Conservation (phyloP, 2,113 vertebrate genomes). For the Ceyx margarethae region DNA sequence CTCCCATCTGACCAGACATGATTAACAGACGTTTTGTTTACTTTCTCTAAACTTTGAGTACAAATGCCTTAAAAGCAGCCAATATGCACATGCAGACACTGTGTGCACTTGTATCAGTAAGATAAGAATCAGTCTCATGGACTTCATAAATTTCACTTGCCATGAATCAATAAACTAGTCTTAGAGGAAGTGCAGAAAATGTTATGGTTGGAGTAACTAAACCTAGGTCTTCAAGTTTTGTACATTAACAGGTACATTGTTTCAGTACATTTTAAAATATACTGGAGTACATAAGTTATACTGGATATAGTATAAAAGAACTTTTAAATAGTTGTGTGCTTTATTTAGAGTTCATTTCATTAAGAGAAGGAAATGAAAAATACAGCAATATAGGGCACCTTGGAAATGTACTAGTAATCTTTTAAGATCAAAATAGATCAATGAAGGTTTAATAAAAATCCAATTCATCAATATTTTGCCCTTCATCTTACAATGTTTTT, state of each 20-base stretch:
- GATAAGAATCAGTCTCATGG: not conserved
- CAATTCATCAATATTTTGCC: not conserved
- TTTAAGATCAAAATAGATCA: conserved; percentile 5
- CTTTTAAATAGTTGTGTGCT: not conserved
- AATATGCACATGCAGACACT: not conserved
- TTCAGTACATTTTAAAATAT: not conserved
- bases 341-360: conserved; percentile 14
- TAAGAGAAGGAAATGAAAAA: conserved; percentile 14
- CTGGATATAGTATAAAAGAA: not conserved
- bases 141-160: not conserved
- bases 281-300: not conserved
- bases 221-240: not conserved
- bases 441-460: conserved; percentile 17
- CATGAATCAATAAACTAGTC: not conserved
- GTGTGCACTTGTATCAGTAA: not conserved
- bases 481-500: not conserved
- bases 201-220: not conserved
- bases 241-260: not conserved
- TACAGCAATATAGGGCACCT: not conserved
- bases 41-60: not conserved
- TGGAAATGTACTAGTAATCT: not conserved
- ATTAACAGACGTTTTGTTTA: not conserved
- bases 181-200: not conserved
- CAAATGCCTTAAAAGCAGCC: not conserved
- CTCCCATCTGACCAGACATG: not conserved